phyloP scores from a whole-genome alignment of 2,888 invertebrate genomes.

The Kryphioiulus occultus region DNA sequence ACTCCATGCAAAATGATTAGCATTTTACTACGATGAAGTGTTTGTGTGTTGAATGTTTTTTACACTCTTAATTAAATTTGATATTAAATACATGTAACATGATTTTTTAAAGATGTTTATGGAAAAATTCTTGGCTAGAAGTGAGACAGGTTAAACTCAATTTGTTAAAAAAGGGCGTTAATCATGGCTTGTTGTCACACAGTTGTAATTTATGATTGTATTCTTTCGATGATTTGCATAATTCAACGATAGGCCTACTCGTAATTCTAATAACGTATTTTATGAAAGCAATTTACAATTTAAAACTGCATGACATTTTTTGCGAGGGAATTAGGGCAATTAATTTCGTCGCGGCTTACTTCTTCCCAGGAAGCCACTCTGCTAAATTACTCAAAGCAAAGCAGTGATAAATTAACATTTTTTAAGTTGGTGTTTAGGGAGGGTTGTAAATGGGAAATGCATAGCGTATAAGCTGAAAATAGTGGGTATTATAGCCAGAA shows the following conservation, averaged over 20 bases:
- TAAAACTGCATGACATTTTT: slow-evolving; percentile 6
- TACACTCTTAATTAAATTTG: no score
- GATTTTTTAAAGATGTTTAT: no score
- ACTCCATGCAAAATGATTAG: no score
- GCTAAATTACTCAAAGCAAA: slow-evolving; percentile 19
- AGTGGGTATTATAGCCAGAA: slow-evolving; percentile 17
- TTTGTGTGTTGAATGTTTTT: no score
- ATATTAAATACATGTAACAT: no score
- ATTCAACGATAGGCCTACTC: neutral
- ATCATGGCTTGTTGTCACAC: neutral
- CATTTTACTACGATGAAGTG: no score
- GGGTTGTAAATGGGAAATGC: slow-evolving; percentile 6
- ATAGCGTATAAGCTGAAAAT: slow-evolving; percentile 26
- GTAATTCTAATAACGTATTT: neutral
- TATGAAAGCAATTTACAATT: slow-evolving; percentile 17
- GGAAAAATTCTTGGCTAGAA: neutral
- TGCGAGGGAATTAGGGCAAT: slow-evolving; percentile 7
- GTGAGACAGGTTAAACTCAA: neutral
- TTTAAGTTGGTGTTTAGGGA: neutral
- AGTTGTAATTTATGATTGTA: neutral
- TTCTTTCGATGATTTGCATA: neutral
- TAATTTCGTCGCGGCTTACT: slow-evolving; percentile 2
- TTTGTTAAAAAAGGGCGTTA: neutral
- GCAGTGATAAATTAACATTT: slow-evolving; percentile 25
- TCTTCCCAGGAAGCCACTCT: slow-evolving; percentile 2